Evolutionary conservation across 2,113 vertebrate genomes (phyloP).

Genomic region (Solea solea): DNA sequence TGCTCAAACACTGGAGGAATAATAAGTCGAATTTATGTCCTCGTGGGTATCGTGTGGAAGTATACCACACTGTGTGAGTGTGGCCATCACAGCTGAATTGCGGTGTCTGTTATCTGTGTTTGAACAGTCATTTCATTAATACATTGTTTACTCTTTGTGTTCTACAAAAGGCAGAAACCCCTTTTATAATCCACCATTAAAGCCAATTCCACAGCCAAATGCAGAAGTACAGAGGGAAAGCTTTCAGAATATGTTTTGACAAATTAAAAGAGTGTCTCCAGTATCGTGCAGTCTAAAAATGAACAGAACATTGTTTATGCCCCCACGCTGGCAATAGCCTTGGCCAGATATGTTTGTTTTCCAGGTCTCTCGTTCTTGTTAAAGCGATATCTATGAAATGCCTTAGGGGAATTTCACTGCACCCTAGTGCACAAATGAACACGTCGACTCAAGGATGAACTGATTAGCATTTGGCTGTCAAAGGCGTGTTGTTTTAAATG

Average conservation of each 20-base stretch:
- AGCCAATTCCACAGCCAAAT: conserved; percentile 4
- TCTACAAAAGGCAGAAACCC: not conserved
- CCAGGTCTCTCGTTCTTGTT: not conserved
- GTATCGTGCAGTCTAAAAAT: not conserved
- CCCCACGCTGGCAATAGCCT: not conserved
- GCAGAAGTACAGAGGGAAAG: not conserved
- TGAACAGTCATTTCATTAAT: conserved; percentile 15
- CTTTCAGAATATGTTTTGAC: conserved; percentile 15
- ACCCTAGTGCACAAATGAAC: not conserved
- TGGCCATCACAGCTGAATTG: not conserved
- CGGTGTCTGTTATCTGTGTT: conserved; percentile 10
- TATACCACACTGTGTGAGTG: not conserved
- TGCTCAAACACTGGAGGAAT: conserved; percentile 29
- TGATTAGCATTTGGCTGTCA: not conserved
- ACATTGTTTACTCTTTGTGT: conserved; percentile 6
- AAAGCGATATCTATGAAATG: not conserved
- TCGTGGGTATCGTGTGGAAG: not conserved
- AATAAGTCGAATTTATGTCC: conserved; percentile 23
- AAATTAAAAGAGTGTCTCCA: not conserved
- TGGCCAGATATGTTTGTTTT: not conserved
- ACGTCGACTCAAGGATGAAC: not conserved
- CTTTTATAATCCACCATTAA: conserved; percentile 6
- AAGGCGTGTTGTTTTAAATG: not conserved
- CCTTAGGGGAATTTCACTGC: not conserved
- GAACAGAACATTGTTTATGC: not conserved